Evolutionary conservation across 2,797 vertebrate species (phyloP).

Genomic region (Geotrypetes seraphini): DNA sequence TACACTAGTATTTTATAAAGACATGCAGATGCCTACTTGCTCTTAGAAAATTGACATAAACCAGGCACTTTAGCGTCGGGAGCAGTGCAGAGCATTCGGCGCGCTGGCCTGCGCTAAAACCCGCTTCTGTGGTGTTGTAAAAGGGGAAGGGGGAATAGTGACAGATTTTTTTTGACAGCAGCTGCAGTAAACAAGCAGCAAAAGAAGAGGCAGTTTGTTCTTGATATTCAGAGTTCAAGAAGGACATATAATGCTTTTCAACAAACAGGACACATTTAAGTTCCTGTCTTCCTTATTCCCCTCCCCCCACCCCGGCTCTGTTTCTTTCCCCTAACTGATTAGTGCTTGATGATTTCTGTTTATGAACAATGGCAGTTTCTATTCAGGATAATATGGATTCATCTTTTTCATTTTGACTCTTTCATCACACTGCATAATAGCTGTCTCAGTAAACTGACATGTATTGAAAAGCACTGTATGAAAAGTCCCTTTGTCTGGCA

Average conservation of each 20-base stretch:
- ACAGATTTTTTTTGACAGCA: too few relatives aligned
- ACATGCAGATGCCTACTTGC: too few relatives aligned
- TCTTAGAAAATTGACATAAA: too few relatives aligned
- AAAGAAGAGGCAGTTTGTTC: neutral
- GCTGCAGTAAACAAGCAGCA: constrained; percentile 12
- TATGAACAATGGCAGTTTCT: constrained; percentile 2
- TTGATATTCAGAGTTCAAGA: constrained; percentile 3
- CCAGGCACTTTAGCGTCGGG: too few relatives aligned
- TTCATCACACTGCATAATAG: constrained; percentile 29
- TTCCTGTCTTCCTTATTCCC: too few relatives aligned
- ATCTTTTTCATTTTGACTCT: constrained; percentile 9
- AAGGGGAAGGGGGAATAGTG: too few relatives aligned
- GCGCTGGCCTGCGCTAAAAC: too few relatives aligned
- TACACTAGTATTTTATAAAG: too few relatives aligned
- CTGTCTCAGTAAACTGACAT: constrained; percentile 22
- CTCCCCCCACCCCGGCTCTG: too few relatives aligned
- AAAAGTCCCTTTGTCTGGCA: constrained; percentile 29
- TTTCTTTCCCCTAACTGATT: constrained; percentile 1
- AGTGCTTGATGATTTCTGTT: neutral
- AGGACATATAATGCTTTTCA: constrained; percentile 17
- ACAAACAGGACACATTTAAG: constrained; percentile 18
- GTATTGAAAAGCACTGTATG: constrained; percentile 24
- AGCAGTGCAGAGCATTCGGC: too few relatives aligned
- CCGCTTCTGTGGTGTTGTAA: too few relatives aligned
- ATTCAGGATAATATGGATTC: constrained; percentile 11